Conservation (phyloP, 2,113 vertebrate genomes). For the Notothenia rossii region DNA sequence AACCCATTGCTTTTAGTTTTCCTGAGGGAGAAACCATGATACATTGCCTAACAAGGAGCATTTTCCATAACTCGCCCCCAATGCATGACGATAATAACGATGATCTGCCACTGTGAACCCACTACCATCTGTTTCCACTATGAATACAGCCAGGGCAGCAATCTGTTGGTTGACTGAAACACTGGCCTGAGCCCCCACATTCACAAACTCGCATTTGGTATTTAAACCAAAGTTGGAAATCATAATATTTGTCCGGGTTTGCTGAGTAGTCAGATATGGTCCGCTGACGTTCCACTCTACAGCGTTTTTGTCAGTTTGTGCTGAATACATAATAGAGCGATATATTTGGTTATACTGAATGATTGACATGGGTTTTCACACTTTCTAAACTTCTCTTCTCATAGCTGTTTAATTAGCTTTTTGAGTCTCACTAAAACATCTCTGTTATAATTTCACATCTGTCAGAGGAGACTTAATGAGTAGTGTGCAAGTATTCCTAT, state of each 20-base stretch:
- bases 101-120: conserved; percentile 54
- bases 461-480: neutral
- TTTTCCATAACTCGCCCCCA: conserved; percentile 55
- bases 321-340: conserved; percentile 43
- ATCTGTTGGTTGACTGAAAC: conserved; percentile 59
- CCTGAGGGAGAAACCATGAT: conserved; percentile 41
- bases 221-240: conserved; percentile 63
- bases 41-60: conserved; percentile 34
- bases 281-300: conserved; percentile 40
- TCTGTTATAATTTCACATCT: neutral
- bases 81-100: conserved; percentile 57
- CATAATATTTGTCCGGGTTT: conserved; percentile 56
- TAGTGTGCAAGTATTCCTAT: neutral
- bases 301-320: conserved; percentile 35
- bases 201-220: conserved; percentile 61
- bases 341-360: conserved; percentile 23
- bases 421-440: neutral
- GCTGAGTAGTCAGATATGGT: conserved; percentile 50
- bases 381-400: neutral
- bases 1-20: conserved; percentile 17
- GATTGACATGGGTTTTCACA: conserved; percentile 16
- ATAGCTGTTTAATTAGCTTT: conserved; percentile 1
- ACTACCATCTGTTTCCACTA: conserved; percentile 73
- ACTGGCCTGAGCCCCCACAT: conserved; percentile 39
- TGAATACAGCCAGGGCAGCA: conserved; percentile 46